Base-by-base conservation (phyloP, 2,888 invertebrate genomes). In the Eueremaeus valkanovi region DNA sequence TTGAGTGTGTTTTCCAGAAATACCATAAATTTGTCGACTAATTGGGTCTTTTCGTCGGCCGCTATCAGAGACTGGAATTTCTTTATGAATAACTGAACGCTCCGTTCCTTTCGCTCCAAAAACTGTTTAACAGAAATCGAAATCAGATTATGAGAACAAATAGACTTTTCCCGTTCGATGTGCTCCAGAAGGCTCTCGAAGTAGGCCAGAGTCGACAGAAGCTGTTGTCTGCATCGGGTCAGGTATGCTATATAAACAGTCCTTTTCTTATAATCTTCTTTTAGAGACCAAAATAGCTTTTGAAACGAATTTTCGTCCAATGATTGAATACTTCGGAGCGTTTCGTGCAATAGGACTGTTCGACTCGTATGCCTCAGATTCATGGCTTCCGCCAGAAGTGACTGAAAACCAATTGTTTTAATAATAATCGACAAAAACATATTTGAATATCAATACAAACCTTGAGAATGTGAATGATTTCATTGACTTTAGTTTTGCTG, bases 31-130 rank as follows among this genome's bases (percentile, higher is more conserved):
- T 88, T 89, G 79, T 92, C 91, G 79, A 97, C 89, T 80, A 92
- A 86, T 83, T 93, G 91, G 79, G 92, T 85, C 84, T 94, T 95
- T 85, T 96, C 96, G 82, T 97, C 96, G 78, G 93, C 89, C 33
- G 92, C 86, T 1, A 88, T 89, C 0, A 93, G 87, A 31, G 89
- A 87, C 76, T 90, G 88, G 84, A 97, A 94, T 81, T 94, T 91
- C 36, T 87, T 85, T 75, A 90, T 90, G 81, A 96, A 94, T 80
- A 88, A 87, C 77, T 89, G 85, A 80, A 95, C 87, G 68, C 89
- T 86, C 66, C 87, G 83, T 81, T 92, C 92, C 75, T 91, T 83
- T 87, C 90, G 89, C 77, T 93, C 91, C 70, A 93, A 86, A 82
- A 93, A 94, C 77, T 92, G 87, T 63, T 90, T 87, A 5, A 91